Base-by-base conservation (phyloP, 2,797 vertebrate genomes). In the Tenualosa ilisha region DNA sequence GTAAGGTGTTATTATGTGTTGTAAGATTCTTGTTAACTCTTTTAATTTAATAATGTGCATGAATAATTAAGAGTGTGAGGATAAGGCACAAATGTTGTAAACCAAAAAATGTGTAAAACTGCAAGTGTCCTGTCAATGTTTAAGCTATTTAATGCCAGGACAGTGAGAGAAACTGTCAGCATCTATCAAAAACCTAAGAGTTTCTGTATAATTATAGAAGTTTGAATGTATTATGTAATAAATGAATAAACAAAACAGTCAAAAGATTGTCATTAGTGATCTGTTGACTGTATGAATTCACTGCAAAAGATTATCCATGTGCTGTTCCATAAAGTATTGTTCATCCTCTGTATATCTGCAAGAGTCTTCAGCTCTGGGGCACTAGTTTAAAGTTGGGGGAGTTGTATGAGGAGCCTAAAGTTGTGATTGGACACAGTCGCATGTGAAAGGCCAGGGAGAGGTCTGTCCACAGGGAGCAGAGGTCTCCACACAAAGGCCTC, bases 391-490 rank as follows among this genome's bases (percentile, higher is more conserved):
- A 37, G 43, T 68, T 81, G 90, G 90, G 88, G 91, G 91, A 87
- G 88, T 90, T 92, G 88, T 84, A 89, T 86, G 89, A 89, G 65
- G 87, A 91, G 91, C 91, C 89, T 91, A 88, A 90, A 61, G 12
- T 86, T 87, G 91, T 94, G 93, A 96, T 95, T 96, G 94, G 94
- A 96, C 95, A 95, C 95, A 96, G 94, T 96, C 91, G 90, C 93
- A 93, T 94, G 92, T 95, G 94, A 96, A 95, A 95, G 93, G 92
- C 93, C 92, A 92, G 92, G 93, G 93, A 94, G 92, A 87, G 85
- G 91, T 88, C 92, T 93, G 93, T 92, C 94, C 89, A 89, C 93
- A 90, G 93, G 93, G 94, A 94, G 93, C 92, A 90, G 87, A 65
- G 89, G 91, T 93, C 93, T 86, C 53, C 90, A 89, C 92, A 95